Base-by-base conservation (phyloP, 1,140 invertebrate genomes). In the Bombus superbus region DNA sequence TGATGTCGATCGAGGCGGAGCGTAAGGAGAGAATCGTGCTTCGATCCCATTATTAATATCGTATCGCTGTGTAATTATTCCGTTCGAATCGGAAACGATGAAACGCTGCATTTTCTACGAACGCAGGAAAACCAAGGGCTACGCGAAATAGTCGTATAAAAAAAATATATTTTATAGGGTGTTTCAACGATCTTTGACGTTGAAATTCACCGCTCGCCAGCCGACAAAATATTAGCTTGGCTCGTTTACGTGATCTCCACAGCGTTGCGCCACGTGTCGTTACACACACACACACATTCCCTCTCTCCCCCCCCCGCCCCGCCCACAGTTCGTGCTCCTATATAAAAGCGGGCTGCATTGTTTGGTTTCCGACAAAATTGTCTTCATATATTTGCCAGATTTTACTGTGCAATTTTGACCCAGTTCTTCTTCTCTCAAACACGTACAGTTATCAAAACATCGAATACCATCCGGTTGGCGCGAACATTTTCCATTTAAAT, bases 371-470 rank as follows among this genome's bases (percentile, higher is more conserved):
- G 75, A 42, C 38, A n/a, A 71, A 59, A 10, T 59, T 40, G 53
- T 3, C n/a, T 68, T 38, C 62, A 0, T 71, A 71, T 71, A 69
- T 78, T 71, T 44, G 25, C 47, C 28, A 62, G 72, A 66, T 68
- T 83, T 66, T 76, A 84, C 83, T 8, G 25, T 53, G 32, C 76
- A 47, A 75, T 82, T 82, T 66, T 75, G 42, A 82, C 81, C 81
- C 81, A 66, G 71, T 82, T 81, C 25, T 22, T 66, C 40, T 18
- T 22, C 62, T 28, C 13, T n/a, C 28, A 64, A 64, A 75, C 42
- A 10, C 59, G 38, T 8, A 6, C 28, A 4, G 25, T 40, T 64
- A 42, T 77, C 75, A 18, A 77, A 77, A 78, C 25, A 38, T n/a
- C 25, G 28, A 1, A 32, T 40, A 77, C 13, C 6, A 9, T 57